A percentile compares a stretch with the other conserved stretches of the same genome.
These are phyloP conservation scores for Sussaba pulchella DNA, from an alignment of 2,888 invertebrate genomes.

Conservation along the genomic window DNA sequence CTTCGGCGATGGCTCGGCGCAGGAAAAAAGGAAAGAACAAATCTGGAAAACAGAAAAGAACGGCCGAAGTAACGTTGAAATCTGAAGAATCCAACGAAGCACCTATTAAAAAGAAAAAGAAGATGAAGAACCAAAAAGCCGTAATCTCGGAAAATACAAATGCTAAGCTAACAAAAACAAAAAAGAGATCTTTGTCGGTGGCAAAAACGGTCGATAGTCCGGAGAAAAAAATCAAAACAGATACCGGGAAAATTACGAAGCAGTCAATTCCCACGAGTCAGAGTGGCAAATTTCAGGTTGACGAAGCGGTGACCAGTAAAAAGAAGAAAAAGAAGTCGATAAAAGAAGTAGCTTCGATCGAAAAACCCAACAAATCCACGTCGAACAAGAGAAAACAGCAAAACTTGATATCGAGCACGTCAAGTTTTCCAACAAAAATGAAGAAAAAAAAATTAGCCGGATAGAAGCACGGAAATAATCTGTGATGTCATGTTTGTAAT, in stretches of 20 bases:
- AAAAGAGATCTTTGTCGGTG: conserved; percentile 46
- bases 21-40: conserved; percentile 56
- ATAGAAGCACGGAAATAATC: conserved; percentile 48
- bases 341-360: conserved; percentile 68
- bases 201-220: conserved; percentile 17
- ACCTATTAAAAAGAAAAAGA: conserved; percentile 29
- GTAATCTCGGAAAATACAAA: background rate
- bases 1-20: conserved; percentile 17
- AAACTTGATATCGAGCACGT: conserved; percentile 44
- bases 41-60: conserved; percentile 35
- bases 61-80: background rate
- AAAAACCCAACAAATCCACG: conserved; percentile 48
- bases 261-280: conserved; percentile 31
- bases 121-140: conserved; percentile 50
- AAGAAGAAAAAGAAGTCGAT: conserved; percentile 69
- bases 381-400: conserved; percentile 59
- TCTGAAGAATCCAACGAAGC: background rate
- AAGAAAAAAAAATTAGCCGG: conserved; percentile 71
- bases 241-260: conserved; percentile 25
- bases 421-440: conserved; percentile 58
- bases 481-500: conserved; percentile 30
- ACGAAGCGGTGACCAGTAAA: conserved; percentile 8
- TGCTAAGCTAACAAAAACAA: conserved; percentile 45
- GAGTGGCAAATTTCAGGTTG: conserved; percentile 50
- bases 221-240: conserved; percentile 45